Base-by-base conservation (phyloP, 2,797 vertebrate genomes). In the Cyprinella venusta region DNA sequence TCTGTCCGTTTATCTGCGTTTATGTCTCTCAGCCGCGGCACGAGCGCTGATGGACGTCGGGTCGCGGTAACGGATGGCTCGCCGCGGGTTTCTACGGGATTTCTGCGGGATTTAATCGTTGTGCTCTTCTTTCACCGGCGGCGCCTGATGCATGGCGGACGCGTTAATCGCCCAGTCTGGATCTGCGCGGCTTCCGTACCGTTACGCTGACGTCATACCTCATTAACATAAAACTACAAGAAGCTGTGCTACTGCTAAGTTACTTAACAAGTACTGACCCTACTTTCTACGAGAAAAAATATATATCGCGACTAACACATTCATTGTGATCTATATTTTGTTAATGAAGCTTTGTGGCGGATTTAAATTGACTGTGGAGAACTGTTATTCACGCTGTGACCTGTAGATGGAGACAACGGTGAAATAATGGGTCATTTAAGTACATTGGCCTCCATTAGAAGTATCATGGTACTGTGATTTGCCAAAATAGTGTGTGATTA, bases 101-200 rank as follows among this genome's bases (percentile, higher is more conserved):
- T 79, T 63, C 36, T 56, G 16, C 0, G 38, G 59, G 72, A 33
- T 76, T 79, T 76, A 80, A 52, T 85, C 81, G 50, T 45, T 52
- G 74, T 33, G 63, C 26, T 70, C 68, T 82, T 85, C 70, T 33
- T 24, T 85, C 64, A 64, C 69, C 84, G 77, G 76, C 82, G 85
- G 83, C 70, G 76, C 48, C 45, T 86, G 69, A 52, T 78, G 79
- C 86, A 86, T 79, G 70, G 69, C 83, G 78, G 68, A 84, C 69
- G 70, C 74, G 69, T 42, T 80, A 83, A 80, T 84, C 75, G 38
- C 26, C 19, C 42, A 40, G 56, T 86, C 10, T 91, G 91, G 85
- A 69, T 87, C 21, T 9, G 19, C n/a, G 89, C 92, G 93, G 93
- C 93, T 93, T 92, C 95, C 95, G 94, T 95, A 93, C 56, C 63